Conservation (phyloP, 2,888 invertebrate species). For the Cremastinae sp. region DNA sequence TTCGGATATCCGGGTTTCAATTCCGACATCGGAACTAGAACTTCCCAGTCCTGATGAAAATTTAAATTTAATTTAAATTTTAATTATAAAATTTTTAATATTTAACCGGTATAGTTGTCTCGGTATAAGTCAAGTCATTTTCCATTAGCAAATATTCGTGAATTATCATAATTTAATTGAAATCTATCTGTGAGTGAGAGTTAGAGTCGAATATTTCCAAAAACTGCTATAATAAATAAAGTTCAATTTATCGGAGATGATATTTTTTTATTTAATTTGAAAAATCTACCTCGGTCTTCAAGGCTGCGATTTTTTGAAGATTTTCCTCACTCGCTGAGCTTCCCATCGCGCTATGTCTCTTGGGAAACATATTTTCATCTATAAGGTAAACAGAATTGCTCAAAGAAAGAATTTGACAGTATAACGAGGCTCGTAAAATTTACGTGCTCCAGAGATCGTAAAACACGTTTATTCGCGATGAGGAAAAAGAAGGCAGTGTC, state of each 20-base stretch:
- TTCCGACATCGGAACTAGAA: constrained; percentile 82
- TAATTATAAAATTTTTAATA: neutral
- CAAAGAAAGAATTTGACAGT: neutral
- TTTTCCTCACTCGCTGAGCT: constrained; percentile 81
- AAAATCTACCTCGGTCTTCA: constrained; percentile 77
- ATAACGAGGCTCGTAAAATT: neutral
- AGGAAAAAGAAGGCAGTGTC: neutral
- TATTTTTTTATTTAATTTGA: constrained; percentile 14
- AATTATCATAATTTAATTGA: too few species aligned
- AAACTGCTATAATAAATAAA: too few species aligned
- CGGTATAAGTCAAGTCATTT: too few species aligned
- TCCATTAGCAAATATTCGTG: neutral
- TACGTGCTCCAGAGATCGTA: neutral
- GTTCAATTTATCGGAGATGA: too few species aligned
- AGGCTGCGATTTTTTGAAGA: constrained; percentile 79
- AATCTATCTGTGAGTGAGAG: too few species aligned
- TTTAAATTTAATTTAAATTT: neutral
- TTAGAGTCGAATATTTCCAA: too few species aligned
- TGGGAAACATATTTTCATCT: constrained; percentile 61
- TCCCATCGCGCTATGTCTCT: constrained; percentile 79
- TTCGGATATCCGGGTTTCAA: constrained; percentile 83
- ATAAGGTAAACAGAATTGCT: constrained; percentile 8
- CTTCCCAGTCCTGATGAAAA: constrained; percentile 82
- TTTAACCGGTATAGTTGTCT: too few species aligned
- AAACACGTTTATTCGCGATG: neutral